Evolutionary conservation across 2,888 invertebrate genomes (phyloP).

Genomic region (Sepiola atlantica): DNA sequence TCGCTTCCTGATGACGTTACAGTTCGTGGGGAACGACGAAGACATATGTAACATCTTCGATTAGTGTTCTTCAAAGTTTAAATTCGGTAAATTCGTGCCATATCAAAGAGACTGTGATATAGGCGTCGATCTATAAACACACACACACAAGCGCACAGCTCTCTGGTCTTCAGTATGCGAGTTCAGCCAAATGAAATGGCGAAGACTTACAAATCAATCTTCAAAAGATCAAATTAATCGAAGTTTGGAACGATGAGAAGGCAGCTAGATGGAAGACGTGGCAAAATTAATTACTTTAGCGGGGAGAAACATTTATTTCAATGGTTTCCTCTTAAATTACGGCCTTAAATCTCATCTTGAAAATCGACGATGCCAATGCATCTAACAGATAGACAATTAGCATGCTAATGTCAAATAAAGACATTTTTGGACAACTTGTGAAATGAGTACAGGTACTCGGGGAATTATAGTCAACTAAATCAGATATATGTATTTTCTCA

Average conservation of each 20-base stretch:
- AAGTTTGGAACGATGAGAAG: not conserved
- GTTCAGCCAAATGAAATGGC: not conserved
- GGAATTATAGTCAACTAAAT: no score
- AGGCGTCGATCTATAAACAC: not conserved
- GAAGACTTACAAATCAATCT: not conserved
- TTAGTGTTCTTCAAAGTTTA: not conserved
- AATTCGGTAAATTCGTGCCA: not conserved
- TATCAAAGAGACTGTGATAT: not conserved
- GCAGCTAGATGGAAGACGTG: not conserved
- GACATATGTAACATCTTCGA: constrained; percentile 12
- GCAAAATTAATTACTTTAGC: not conserved
- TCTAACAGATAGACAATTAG: not conserved
- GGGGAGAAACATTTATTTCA: not conserved
- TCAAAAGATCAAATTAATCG: constrained; percentile 32
- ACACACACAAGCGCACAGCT: not conserved
- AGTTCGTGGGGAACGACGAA: not conserved
- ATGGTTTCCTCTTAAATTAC: not conserved
- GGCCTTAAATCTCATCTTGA: not conserved
- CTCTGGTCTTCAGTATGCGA: not conserved
- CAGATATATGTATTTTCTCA: no score
- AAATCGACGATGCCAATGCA: not conserved
- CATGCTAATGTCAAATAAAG: not conserved
- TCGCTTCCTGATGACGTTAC: not conserved
- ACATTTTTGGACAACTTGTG: not conserved
- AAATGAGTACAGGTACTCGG: not conserved